Evolutionary conservation across 2,113 vertebrate species (phyloP).

Genomic region (Siniperca chuatsi): DNA sequence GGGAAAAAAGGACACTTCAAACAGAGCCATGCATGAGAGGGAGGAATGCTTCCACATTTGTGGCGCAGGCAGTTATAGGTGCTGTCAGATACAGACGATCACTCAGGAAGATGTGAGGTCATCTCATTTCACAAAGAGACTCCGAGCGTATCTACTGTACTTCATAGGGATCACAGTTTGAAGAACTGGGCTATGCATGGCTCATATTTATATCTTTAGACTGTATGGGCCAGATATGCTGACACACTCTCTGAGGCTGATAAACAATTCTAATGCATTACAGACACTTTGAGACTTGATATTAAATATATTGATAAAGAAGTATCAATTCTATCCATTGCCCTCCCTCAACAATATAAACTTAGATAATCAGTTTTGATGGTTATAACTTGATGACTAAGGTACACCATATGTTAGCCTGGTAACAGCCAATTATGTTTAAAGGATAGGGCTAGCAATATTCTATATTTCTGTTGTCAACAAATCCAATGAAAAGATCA

Average conservation of each 20-base stretch:
- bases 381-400: neutral
- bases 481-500: neutral
- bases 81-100: slow-evolving; percentile 65
- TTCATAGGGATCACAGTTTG: slow-evolving; percentile 10
- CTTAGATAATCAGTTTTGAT: neutral
- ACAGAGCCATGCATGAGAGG: slow-evolving; percentile 49
- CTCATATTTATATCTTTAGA: neutral
- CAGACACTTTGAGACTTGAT: neutral
- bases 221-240: neutral
- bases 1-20: slow-evolving; percentile 46
- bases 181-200: neutral
- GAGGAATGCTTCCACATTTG: slow-evolving; percentile 66
- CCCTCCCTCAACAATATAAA: neutral
- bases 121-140: slow-evolving; percentile 59
- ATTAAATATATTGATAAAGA: neutral
- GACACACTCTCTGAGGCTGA: neutral
- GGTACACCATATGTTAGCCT: neutral
- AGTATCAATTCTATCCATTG: neutral
- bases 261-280: neutral
- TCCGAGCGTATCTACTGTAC: slow-evolving; percentile 14
- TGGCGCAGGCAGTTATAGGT: slow-evolving; percentile 41
- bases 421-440: neutral
- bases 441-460: neutral
- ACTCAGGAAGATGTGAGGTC: slow-evolving; percentile 64
- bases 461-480: no score